Conservation (phyloP, 2,113 vertebrate species). For the Hippocampus comes region DNA sequence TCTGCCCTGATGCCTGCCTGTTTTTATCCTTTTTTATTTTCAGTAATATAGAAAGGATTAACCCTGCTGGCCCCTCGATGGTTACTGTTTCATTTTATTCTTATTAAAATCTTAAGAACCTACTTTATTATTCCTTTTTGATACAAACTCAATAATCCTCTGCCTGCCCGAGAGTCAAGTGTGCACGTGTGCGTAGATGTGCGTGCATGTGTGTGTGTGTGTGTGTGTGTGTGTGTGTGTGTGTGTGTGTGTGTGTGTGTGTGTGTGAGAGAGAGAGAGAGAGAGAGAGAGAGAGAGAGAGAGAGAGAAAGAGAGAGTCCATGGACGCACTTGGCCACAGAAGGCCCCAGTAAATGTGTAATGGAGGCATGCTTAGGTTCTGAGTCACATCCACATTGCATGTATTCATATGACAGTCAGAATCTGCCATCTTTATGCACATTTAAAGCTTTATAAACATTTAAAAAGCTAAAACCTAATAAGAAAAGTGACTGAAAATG, state of each 20-base stretch:
- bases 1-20: constrained; percentile 63
- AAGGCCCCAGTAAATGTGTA: constrained; percentile 55
- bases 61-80: constrained; percentile 87
- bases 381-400: constrained; percentile 36
- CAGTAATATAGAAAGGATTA: constrained; percentile 99
- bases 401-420: constrained; percentile 33
- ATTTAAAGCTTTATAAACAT: constrained; percentile 22
- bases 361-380: constrained; percentile 60
- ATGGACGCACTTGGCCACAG: constrained; percentile 30
- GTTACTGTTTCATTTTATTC: constrained; percentile 98
- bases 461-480: not conserved
- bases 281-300: too few species aligned
- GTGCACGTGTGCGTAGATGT: constrained; percentile 22
- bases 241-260: constrained; percentile 17
- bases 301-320: too few species aligned
- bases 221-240: constrained; percentile 31
- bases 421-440: constrained; percentile 19
- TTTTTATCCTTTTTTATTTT: constrained; percentile 77
- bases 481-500: constrained; percentile 17
- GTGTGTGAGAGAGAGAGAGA: constrained; percentile 23
- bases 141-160: constrained; percentile 91
- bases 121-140: constrained; percentile 88
- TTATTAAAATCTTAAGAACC: constrained; percentile 93
- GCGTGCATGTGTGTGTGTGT: constrained; percentile 32
- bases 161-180: constrained; percentile 34